Percentiles rank a stretch among this genome's conserved stretches.
These are phyloP conservation scores for Arge pagana DNA, from an alignment of 2,888 invertebrate species.

Conservation along the genomic window DNA sequence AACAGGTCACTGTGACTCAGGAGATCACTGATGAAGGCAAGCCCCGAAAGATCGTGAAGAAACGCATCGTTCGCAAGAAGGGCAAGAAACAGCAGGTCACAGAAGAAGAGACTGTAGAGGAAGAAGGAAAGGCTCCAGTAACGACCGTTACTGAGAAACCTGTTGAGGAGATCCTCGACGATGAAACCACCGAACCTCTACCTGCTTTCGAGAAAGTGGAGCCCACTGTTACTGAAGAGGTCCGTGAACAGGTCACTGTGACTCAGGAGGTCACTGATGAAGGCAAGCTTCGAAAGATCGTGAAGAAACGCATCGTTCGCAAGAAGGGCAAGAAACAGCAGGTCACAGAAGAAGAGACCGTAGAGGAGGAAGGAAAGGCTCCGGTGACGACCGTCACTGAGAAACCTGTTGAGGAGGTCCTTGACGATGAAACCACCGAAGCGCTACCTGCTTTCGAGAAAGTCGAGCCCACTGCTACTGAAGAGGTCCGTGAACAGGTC, in stretches of 20 bases:
- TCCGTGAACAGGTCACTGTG: constrained; percentile 48
- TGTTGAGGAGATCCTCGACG: constrained; percentile 7
- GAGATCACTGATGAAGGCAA: too few relatives aligned
- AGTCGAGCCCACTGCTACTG: constrained; percentile 28
- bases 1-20: too few relatives aligned
- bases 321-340: constrained; percentile 34
- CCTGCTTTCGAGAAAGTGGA: constrained; percentile 9
- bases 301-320: constrained; percentile 21
- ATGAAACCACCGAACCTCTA: constrained; percentile 23
- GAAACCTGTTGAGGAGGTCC: constrained; percentile 23
- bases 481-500: constrained; percentile 50
- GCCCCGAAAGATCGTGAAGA: too few relatives aligned
- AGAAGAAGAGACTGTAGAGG: too few relatives aligned
- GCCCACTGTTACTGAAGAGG: constrained; percentile 17
- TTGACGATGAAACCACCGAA: constrained; percentile 33
- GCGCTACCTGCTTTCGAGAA: constrained; percentile 28
- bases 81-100: too few relatives aligned
- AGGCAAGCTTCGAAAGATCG: constrained; percentile 38
- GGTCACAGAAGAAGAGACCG: constrained; percentile 27
- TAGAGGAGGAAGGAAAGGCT: constrained; percentile 38
- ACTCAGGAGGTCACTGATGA: constrained; percentile 39
- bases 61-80: too few relatives aligned
- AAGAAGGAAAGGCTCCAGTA: too few relatives aligned
- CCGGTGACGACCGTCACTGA: constrained; percentile 27
- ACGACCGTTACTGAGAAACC: too few relatives aligned